phyloP scores from a whole-genome alignment of 2,113 vertebrate species.

The Dicentrarchus labrax region DNA sequence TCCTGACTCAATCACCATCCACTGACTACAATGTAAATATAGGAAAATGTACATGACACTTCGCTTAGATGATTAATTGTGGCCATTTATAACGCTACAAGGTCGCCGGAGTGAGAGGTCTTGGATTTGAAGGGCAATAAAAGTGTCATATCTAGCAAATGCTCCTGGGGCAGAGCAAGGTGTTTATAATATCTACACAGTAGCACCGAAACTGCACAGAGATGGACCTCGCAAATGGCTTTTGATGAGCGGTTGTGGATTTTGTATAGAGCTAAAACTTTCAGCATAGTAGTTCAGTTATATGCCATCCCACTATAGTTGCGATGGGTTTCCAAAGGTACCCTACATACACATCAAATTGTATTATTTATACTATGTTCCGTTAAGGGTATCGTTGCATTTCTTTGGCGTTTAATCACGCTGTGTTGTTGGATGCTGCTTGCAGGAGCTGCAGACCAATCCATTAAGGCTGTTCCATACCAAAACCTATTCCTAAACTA shows the following conservation, averaged over 20 bases:
- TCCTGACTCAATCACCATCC: not conserved
- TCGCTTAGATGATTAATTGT: slow-evolving; percentile 42
- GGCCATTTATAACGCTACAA: slow-evolving; percentile 63
- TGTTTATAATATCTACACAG: slow-evolving; percentile 5
- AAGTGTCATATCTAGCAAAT: slow-evolving; percentile 67
- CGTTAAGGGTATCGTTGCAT: slow-evolving; percentile 14
- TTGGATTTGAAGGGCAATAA: slow-evolving; percentile 75
- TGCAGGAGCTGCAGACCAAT: slow-evolving; percentile 83
- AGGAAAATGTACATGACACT: slow-evolving; percentile 18
- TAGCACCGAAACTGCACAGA: slow-evolving; percentile 66
- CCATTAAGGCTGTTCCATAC: slow-evolving; percentile 81
- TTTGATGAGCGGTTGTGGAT: slow-evolving; percentile 64
- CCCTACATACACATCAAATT: slow-evolving; percentile 1
- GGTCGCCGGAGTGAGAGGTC: slow-evolving; percentile 59
- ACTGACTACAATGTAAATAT: not conserved
- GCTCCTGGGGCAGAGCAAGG: slow-evolving; percentile 20
- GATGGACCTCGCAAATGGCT: slow-evolving; percentile 49
- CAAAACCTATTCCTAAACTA: slow-evolving; percentile 79
- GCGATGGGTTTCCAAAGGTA: slow-evolving; percentile 8
- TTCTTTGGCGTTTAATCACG: slow-evolving; percentile 67
- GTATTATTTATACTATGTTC: not conserved
- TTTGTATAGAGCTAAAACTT: slow-evolving; percentile 77
- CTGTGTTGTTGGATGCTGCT: slow-evolving; percentile 84
- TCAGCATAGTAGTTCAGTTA: slow-evolving; percentile 68
- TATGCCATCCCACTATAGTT: slow-evolving; percentile 51